These are phyloP conservation scores for Drosophila pegasa DNA, from an alignment of 2,888 invertebrate species.

Conservation along the genomic window DNA sequence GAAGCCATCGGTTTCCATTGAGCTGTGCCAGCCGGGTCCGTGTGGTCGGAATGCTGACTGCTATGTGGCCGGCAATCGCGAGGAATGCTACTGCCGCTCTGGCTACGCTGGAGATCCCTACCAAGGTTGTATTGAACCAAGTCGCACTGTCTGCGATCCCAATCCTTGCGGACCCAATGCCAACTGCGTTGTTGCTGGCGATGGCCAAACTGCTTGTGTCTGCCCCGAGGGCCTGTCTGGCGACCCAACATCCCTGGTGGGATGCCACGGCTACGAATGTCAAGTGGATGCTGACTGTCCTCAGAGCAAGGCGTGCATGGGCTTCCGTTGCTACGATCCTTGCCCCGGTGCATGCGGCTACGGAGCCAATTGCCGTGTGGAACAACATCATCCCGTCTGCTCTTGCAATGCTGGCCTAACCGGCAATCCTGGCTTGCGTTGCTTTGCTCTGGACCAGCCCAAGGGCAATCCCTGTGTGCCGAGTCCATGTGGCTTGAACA, in stretches of 20 bases:
- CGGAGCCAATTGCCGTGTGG: slow-evolving; percentile 90
- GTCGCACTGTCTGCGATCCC: slow-evolving; percentile 90
- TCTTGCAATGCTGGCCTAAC: slow-evolving; percentile 89
- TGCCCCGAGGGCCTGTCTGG: slow-evolving; percentile 92
- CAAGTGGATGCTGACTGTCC: slow-evolving; percentile 92
- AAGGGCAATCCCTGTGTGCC: slow-evolving; percentile 89
- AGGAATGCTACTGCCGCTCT: slow-evolving; percentile 92
- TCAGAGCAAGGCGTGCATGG: slow-evolving; percentile 90
- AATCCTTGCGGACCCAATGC: slow-evolving; percentile 93
- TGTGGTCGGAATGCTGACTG: slow-evolving; percentile 94
- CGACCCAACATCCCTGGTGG: slow-evolving; percentile 89
- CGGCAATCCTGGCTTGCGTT: slow-evolving; percentile 92
- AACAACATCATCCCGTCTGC: slow-evolving; percentile 92
- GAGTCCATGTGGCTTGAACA: slow-evolving; percentile 92
- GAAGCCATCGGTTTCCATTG: slow-evolving; percentile 87
- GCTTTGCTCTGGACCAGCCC: slow-evolving; percentile 87
- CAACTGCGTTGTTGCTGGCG: slow-evolving; percentile 88
- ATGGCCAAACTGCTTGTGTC: slow-evolving; percentile 90
- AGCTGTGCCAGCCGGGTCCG: slow-evolving; percentile 92
- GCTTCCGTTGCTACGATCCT: slow-evolving; percentile 92
- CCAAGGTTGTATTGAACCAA: slow-evolving; percentile 89
- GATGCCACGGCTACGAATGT: slow-evolving; percentile 93
- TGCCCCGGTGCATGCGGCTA: slow-evolving; percentile 93
- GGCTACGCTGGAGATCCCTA: slow-evolving; percentile 93
- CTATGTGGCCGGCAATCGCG: slow-evolving; percentile 92